Evolutionary conservation across 1,140 invertebrate species (phyloP).

Genomic region (Pseudobourletiella spinata): DNA sequence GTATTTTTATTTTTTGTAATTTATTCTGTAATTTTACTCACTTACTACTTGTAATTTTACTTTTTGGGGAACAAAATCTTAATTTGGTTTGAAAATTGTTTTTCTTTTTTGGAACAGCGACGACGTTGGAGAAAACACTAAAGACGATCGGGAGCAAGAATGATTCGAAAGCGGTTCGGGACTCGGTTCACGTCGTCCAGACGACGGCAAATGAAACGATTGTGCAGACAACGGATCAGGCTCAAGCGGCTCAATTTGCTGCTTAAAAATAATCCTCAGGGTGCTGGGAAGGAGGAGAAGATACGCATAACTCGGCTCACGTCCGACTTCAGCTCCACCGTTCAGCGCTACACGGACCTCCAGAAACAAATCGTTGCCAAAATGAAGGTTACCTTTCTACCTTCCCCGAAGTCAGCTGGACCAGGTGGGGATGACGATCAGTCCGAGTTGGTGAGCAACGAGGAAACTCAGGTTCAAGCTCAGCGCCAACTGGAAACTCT

Average conservation of each 20-base stretch:
- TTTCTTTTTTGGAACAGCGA: no score
- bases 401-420: slow-evolving; percentile 35
- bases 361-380: slow-evolving; percentile 71
- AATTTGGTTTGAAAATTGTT: no score
- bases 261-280: not conserved
- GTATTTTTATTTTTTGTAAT: no score
- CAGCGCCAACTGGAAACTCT: slow-evolving; percentile 48
- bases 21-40: no score
- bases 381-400: slow-evolving; percentile 62
- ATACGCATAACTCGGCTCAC: slow-evolving; percentile 72
- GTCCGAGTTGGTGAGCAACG: not conserved
- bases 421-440: slow-evolving; percentile 6
- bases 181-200: slow-evolving; percentile 66
- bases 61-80: no score
- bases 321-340: slow-evolving; percentile 65
- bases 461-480: slow-evolving; percentile 36
- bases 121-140: slow-evolving; percentile 57
- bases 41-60: no score
- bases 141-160: slow-evolving; percentile 65
- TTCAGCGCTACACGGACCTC: slow-evolving; percentile 63
- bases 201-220: slow-evolving; percentile 65
- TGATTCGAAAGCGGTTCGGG: slow-evolving; percentile 56
- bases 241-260: slow-evolving; percentile 54
- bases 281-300: slow-evolving; percentile 58
- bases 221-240: slow-evolving; percentile 58